These are phyloP conservation scores for Perizoma affinitatum DNA, from an alignment of 2,888 invertebrate species.

Conservation along the genomic window DNA sequence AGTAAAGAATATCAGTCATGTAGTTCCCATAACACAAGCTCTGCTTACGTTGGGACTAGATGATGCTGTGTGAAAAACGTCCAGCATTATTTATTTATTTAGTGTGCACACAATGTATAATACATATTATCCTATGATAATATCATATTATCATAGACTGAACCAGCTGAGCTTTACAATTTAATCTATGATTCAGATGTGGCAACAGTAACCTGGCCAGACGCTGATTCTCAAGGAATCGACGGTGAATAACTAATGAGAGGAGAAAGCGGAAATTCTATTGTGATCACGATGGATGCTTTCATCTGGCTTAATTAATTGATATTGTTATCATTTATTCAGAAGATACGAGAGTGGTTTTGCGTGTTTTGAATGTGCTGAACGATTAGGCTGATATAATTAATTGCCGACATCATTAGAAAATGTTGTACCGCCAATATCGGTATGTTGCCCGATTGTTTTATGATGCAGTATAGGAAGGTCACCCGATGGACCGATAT, in stretches of 20 bases:
- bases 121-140: too few species aligned
- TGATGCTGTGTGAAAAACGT: too few species aligned
- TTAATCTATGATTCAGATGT: conserved; percentile 29
- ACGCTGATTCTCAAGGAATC: conserved; percentile 59
- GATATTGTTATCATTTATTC: conserved; percentile 40
- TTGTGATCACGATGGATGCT: conserved; percentile 34
- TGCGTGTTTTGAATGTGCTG: conserved; percentile 28
- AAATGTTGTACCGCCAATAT: too few species aligned
- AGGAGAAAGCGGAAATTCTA: conserved; percentile 34
- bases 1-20: too few species aligned
- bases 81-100: too few species aligned
- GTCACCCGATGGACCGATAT: too few species aligned
- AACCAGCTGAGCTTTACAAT: conserved; percentile 26
- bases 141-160: conserved; percentile 6
- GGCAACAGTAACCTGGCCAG: conserved; percentile 45
- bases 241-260: conserved; percentile 71
- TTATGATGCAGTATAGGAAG: too few species aligned
- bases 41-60: too few species aligned
- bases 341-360: conserved; percentile 32
- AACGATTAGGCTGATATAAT: conserved; percentile 9
- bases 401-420: conserved; percentile 1
- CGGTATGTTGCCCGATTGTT: too few species aligned
- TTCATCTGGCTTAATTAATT: conserved; percentile 37
- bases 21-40: too few species aligned
- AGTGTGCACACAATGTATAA: too few species aligned